Evolutionary conservation across 2,888 invertebrate genomes (phyloP).

Genomic region (Trachelus iudaicus): DNA sequence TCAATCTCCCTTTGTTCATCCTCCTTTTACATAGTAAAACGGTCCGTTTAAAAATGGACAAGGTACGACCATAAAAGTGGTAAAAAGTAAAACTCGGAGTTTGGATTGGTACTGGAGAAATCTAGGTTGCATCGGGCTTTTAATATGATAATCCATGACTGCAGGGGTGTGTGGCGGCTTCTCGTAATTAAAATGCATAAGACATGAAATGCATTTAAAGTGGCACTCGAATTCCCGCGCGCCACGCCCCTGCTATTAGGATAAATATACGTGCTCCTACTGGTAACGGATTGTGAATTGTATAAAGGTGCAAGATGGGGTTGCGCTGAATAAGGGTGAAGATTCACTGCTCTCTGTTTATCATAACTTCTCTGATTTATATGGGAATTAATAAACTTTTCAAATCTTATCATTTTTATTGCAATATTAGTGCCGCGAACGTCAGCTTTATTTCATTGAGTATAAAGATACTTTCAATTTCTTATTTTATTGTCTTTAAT

Average conservation of each 20-base stretch:
- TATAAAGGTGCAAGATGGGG: neutral
- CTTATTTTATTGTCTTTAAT: neutral
- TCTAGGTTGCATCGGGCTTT: slow-evolving; percentile 1
- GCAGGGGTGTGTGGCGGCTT: slow-evolving; percentile 1
- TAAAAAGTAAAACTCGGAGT: neutral
- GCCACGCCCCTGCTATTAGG: neutral
- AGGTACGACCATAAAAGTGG: neutral
- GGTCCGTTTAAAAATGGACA: neutral
- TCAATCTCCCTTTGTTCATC: neutral
- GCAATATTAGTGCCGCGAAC: neutral
- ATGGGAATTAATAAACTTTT: neutral
- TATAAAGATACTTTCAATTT: neutral
- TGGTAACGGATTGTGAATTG: neutral
- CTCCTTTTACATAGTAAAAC: neutral
- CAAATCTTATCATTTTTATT: neutral
- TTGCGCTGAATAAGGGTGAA: neutral
- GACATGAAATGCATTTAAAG: slow-evolving; percentile 20
- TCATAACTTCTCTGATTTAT: neutral
- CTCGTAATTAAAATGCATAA: slow-evolving; percentile 20
- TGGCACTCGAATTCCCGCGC: neutral
- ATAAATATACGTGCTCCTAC: neutral
- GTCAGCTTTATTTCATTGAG: neutral
- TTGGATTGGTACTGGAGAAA: neutral
- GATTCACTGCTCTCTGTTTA: neutral
- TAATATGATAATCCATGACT: slow-evolving; percentile 13